Base-by-base conservation (phyloP, 2,113 vertebrate genomes). In the Nymphicus hollandicus region DNA sequence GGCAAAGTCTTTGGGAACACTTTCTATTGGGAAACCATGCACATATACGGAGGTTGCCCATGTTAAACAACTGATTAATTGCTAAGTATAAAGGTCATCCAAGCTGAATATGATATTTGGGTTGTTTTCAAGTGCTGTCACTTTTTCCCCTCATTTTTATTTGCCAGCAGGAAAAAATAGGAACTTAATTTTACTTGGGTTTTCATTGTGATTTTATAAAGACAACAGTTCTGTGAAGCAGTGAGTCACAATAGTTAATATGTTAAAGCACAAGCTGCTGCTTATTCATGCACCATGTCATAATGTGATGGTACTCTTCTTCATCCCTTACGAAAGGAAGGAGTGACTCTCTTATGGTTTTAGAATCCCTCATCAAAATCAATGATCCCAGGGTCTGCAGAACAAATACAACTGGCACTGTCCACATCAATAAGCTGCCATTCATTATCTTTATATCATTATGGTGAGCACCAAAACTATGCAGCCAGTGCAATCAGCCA, bases 341-440 rank as follows among this genome's bases (percentile, higher is more conserved):
- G 24, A 76, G 7, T 0, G 0, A 31, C 11, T 72, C 33, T 63
- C 9, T 33, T 53, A 29, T 2, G 3, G 13, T 46, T 76, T 20
- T 7, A 41, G 33, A 79, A 55, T 82, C 18, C 14, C 41, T 53
- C 29, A 50, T 19, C 25, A 63, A 77, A 80, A 81, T n/a, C 31
- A 43, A 1, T 46, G 37, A 43, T n/a, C 10, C 23, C 37, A 44
- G 41, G 31, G 69, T 37, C 14, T 5, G 6, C 33, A 85, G n/a
- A 69, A 68, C 24, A 91, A 68, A 65, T 13, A 50, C 31, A 83
- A 43, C 16, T 65, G 39, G 3, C 37, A 41, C 13, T 47, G 41
- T 70, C 41, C 12, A 17, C 0, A 3, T 17, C 20, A 80, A 41
- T 49, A 63, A 70, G 18, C 11, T 90, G 47, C 17, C 4, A 19